These are phyloP conservation scores for Alces alces DNA, from an alignment of 2,113 vertebrate genomes.

Conservation along the genomic window DNA sequence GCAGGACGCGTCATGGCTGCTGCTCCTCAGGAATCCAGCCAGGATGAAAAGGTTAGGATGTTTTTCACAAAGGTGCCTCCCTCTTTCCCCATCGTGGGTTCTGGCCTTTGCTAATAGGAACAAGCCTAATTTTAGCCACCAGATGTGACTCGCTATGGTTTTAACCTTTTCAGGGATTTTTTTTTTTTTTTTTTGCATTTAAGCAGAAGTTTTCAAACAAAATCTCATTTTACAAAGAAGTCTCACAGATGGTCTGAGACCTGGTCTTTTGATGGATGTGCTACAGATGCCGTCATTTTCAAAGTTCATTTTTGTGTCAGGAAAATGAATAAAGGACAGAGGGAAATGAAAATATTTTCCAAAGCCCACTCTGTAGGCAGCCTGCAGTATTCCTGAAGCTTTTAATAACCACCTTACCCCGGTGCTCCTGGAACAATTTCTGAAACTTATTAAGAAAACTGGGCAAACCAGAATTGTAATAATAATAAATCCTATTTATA, in stretches of 20 bases:
- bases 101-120: conserved; percentile 35
- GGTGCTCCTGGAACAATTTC: conserved; percentile 10
- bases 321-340: conserved; percentile 24
- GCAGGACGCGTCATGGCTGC: background rate
- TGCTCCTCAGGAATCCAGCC: conserved; percentile 1
- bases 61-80: conserved; percentile 4
- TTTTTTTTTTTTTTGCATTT: background rate
- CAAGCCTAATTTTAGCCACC: conserved; percentile 46
- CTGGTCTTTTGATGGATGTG: background rate
- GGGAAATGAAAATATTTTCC: conserved; percentile 28
- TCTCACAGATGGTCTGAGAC: background rate
- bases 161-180: conserved; percentile 27
- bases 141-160: background rate
- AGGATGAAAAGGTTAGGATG: conserved; percentile 34
- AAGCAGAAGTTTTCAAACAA: conserved; percentile 29
- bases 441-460: conserved; percentile 37
- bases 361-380: background rate
- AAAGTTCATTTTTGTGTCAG: conserved; percentile 36
- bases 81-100: background rate
- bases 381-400: background rate
- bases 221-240: conserved; percentile 35
- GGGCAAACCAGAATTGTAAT: background rate
- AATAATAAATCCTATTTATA: conserved; percentile 38
- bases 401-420: background rate
- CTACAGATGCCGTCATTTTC: background rate